These are phyloP conservation scores for Hetaerina titia DNA, from an alignment of 2,888 invertebrate genomes.

Conservation along the genomic window DNA sequence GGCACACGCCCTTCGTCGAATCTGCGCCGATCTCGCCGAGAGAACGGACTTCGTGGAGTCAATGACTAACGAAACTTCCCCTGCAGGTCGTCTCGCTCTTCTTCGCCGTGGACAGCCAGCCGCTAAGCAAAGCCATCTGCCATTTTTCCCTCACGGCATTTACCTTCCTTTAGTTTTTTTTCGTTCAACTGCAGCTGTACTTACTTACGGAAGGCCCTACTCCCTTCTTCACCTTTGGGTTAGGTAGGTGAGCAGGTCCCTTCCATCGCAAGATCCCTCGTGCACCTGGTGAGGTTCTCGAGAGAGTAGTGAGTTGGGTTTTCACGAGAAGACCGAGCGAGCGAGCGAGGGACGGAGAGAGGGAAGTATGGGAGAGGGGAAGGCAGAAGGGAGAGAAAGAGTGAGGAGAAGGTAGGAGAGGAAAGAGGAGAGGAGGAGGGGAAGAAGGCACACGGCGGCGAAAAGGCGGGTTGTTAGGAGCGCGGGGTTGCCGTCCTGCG, in stretches of 20 bases:
- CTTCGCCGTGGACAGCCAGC: background rate
- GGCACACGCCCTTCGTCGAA: conserved; percentile 42
- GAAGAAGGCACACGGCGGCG: conserved; percentile 34
- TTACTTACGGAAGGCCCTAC: background rate
- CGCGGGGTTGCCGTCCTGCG: conserved; percentile 66
- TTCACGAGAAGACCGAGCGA: background rate
- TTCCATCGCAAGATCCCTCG: background rate
- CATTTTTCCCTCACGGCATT: background rate
- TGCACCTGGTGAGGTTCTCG: conserved; percentile 57
- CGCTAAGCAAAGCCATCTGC: conserved; percentile 49
- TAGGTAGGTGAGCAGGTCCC: background rate
- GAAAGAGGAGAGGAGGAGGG: background rate
- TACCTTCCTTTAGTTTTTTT: background rate
- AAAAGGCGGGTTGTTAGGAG: conserved; percentile 65
- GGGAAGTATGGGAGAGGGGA: background rate
- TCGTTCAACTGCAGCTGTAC: conserved; percentile 1
- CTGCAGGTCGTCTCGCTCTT: background rate
- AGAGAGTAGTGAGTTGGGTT: conserved; percentile 33
- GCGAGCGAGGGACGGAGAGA: background rate
- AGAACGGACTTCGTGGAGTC: conserved; percentile 23
- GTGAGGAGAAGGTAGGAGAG: background rate
- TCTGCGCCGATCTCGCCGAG: background rate
- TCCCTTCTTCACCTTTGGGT: no score
- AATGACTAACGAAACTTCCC: conserved; percentile 14
- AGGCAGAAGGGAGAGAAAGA: background rate